Evolutionary conservation across 2,888 invertebrate species (phyloP).

Genomic region (Epinotia brunnichana): DNA sequence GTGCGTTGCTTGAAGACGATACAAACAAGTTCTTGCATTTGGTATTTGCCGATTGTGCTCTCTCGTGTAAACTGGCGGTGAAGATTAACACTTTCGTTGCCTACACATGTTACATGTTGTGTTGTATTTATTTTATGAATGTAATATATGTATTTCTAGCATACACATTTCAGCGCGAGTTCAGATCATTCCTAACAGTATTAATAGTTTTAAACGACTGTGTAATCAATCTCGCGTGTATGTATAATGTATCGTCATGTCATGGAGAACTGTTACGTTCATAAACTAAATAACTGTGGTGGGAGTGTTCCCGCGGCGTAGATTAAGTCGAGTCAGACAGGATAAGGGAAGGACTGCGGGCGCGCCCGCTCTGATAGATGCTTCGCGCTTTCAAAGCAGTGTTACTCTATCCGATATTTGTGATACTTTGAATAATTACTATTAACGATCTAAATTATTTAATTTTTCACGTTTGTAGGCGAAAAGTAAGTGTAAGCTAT

Average conservation of each 20-base stretch:
- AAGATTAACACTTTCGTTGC: slow-evolving; percentile 8
- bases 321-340: slow-evolving; percentile 2
- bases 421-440: slow-evolving; percentile 82
- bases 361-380: slow-evolving; percentile 65
- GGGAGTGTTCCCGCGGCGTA: neutral
- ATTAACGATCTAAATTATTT: slow-evolving; percentile 83
- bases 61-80: slow-evolving; percentile 12
- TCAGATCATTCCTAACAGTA: neutral
- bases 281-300: neutral
- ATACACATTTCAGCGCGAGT: slow-evolving; percentile 2
- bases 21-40: slow-evolving; percentile 4
- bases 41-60: slow-evolving; percentile 22
- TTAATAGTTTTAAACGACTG: slow-evolving; percentile 10
- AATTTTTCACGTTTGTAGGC: slow-evolving; percentile 83
- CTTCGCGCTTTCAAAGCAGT: slow-evolving; percentile 78
- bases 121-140: slow-evolving; percentile 16
- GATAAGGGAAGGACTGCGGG: slow-evolving; percentile 11
- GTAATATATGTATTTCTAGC: neutral
- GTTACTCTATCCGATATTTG: slow-evolving; percentile 80
- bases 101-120: neutral
- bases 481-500: slow-evolving; percentile 73
- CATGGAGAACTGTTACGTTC: slow-evolving; percentile 1
- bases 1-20: neutral
- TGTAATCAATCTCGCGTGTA: neutral
- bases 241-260: neutral